Evolutionary conservation across 2,113 vertebrate species (phyloP), one percentile per base, ranked within the genome.

Genomic region (Terrapene triunguis): DNA sequence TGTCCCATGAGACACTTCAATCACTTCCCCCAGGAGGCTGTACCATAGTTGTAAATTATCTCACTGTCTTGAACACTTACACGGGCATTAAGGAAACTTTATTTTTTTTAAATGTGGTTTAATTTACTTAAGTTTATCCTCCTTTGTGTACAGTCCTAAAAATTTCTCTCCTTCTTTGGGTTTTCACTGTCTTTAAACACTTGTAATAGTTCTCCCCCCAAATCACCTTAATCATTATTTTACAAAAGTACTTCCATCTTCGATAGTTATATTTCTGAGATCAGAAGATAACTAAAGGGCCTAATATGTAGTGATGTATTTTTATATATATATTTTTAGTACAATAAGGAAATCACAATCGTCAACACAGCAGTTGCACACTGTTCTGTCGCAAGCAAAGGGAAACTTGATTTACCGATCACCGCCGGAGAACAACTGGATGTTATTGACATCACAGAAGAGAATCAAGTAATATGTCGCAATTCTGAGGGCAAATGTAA

Each of bases 401-500:
- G 98, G 16, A 96, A 88, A 48, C 90, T 79, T 0, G 97, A 98
- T 62, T 97, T 99, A 32, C 92, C 96, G 1, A 53, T 98, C 85
- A 95, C 94, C 11, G 96, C 98, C 47, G 98, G 98, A 16, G 98
- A 99, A 38, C 97, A 97, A 62, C 97, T 99, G 94, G 98, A 98
- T 0, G 92, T 99, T 11, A 98, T 98, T 1, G 98, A 98, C n/a
- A 80, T 95, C 83, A 72, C 59, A 0, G 94, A 97, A 50, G 96
- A 97, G 86, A 97, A 92, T 8, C 82, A 97, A 8, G 93, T 98
- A 29, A 95, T 98, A 90, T 98, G 98, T 96, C 98, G 98, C 59
- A 98, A 98, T 87, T 86, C 96, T 1, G 95, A 96, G 90, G 98
- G 98, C 92, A 98, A 98, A 98, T 99, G 98, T 99, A 95, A 98